These are phyloP conservation scores for Calliscelio sp. DNA, from an alignment of 2,888 invertebrate species.

Conservation along the genomic window DNA sequence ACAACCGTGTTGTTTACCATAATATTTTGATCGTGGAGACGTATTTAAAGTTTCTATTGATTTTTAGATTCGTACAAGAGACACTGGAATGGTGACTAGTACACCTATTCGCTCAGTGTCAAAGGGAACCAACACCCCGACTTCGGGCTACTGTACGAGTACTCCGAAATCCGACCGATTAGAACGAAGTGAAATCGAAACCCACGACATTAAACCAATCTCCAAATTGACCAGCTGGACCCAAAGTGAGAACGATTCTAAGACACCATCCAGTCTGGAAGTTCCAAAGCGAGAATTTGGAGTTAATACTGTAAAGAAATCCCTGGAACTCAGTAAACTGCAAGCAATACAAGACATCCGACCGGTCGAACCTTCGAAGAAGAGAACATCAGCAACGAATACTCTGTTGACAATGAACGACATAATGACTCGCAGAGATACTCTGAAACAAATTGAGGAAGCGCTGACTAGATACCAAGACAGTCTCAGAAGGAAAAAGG, in stretches of 20 bases:
- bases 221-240: constrained; percentile 63
- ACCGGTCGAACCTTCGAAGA: constrained; percentile 51
- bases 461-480: constrained; percentile 78
- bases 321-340: constrained; percentile 73
- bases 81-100: constrained; percentile 82
- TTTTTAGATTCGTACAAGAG: constrained; percentile 81
- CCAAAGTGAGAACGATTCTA: constrained; percentile 45
- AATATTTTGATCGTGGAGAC: too few relatives aligned
- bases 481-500: constrained; percentile 75
- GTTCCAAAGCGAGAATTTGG: constrained; percentile 75
- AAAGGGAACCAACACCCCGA: constrained; percentile 34
- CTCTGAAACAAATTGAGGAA: constrained; percentile 79
- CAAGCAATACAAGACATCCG: constrained; percentile 71
- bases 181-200: constrained; percentile 71
- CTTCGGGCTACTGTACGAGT: constrained; percentile 21
- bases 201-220: constrained; percentile 72
- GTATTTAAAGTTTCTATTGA: too few relatives aligned
- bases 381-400: constrained; percentile 73
- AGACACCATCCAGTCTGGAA: too few relatives aligned
- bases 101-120: constrained; percentile 76
- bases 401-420: constrained; percentile 84
- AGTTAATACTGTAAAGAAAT: constrained; percentile 76
- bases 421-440: constrained; percentile 78
- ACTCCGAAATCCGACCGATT: constrained; percentile 40
- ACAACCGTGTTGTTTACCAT: too few relatives aligned